Evolutionary conservation across 2,113 vertebrate species (phyloP), one percentile per base, ranked within the genome.

Genomic region (Solea solea): DNA sequence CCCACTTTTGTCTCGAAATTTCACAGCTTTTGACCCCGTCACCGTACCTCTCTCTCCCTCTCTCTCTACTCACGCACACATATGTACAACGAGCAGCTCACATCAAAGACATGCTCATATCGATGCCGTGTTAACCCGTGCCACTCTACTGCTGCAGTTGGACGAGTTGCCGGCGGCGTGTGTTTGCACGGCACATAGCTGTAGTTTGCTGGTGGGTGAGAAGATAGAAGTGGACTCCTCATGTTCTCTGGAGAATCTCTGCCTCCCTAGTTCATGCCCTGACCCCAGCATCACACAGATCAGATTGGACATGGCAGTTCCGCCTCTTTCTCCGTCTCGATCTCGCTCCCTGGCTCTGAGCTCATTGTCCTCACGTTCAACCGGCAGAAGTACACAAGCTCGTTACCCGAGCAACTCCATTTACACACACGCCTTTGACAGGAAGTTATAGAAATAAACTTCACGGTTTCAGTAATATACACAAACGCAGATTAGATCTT

Each of bases 71-170:
- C 81, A 66, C 74, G 82, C 74, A 77, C 83, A 81, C 76, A 34
- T 2, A 34, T 34, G 34, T 6, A 34, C 34, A 34, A 34, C 75
- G 68, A 76, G 62, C 66, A 76, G 81, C 41, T 25, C 21, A 86
- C 84, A 91, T 93, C 89, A 93, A 94, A 94, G 81, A 62, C 61
- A 63, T 85, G 82, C 84, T 89, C 85, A 81, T 85, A 87, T 85
- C 79, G 46, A 80, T 64, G 76, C 64, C 83, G 86, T 76, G 88
- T 90, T 94, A 92, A 91, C 88, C 82, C 77, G 58, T 69, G 78
- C 76, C 79, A 91, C 89, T 90, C 80, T 80, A 84, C 70, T 65
- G 85, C 51, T 78, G 80, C 74, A 77, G 68, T 64, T 82, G 67
- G 71, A 80, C 86, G 46, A 79, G 78, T 70, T 62, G 84, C 86